Conservation (phyloP, 1,140 invertebrate genomes). For the Heliothis subflexa region DNA sequence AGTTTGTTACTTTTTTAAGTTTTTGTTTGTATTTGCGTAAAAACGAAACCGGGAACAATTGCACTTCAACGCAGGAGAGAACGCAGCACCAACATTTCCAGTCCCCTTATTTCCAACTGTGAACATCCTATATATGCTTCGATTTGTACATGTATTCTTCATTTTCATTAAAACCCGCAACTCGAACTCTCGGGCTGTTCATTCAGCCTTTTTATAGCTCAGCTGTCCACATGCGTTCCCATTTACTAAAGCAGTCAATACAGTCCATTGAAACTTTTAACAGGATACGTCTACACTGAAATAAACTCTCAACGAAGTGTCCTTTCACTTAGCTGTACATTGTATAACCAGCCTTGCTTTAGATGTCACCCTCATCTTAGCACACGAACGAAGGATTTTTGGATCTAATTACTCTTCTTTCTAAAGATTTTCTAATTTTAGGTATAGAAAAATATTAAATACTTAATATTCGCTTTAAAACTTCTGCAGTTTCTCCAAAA, state of each 20-base stretch:
- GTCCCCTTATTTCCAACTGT: neutral
- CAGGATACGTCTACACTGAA: slow-evolving; percentile 6
- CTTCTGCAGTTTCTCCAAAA: too few relatives aligned
- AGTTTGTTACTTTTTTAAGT: too few relatives aligned
- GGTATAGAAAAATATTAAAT: too few relatives aligned
- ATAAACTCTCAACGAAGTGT: neutral
- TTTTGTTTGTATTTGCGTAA: too few relatives aligned
- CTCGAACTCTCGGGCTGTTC: neutral
- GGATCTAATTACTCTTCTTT: slow-evolving; percentile 77
- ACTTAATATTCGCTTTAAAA: too few relatives aligned
- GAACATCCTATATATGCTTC: neutral
- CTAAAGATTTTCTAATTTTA: slow-evolving; percentile 58
- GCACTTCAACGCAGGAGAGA: too few relatives aligned
- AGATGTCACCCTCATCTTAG: slow-evolving; percentile 65
- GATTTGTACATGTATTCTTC: neutral
- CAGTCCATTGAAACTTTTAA: slow-evolving; percentile 12
- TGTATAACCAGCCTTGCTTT: slow-evolving; percentile 40
- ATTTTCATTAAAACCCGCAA: slow-evolving; percentile 3
- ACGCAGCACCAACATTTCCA: neutral
- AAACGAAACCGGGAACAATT: too few relatives aligned
- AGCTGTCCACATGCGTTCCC: neutral
- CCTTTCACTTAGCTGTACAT: slow-evolving; percentile 4
- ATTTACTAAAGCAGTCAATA: slow-evolving; percentile 4
- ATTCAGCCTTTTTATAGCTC: neutral
- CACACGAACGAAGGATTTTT: slow-evolving; percentile 74